Base-by-base conservation (phyloP, 2,888 invertebrate genomes). In the Ormyrus rosae region DNA sequence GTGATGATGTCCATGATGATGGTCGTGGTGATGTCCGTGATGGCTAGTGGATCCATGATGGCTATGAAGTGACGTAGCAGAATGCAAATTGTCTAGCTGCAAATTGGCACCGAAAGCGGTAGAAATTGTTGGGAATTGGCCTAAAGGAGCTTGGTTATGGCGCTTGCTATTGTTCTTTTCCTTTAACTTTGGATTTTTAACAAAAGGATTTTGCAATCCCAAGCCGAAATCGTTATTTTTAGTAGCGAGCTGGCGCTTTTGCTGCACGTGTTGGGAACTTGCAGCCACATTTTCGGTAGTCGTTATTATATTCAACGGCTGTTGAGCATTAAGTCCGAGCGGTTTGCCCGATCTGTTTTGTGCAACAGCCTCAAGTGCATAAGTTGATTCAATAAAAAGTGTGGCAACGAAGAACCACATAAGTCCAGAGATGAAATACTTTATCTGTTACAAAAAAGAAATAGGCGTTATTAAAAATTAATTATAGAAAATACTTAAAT, bases 391-490 rank as follows among this genome's bases (percentile, higher is more conserved):
- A 34, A 70, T 19, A 48, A 69, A 65, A n/a, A 68, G 50, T 68
- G 63, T 72, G 9, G 67, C 51, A 55, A 61, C 63, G 51, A 67
- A 13, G 13, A 78, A 63, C 78, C 81, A 81, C 48, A 78, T 64
- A 48, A 79, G 45, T 34, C 75, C 75, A 75, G 58, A 72, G 75
- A 76, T 68, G 78, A 76, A 0, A 76, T 55, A 79, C n/a, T 72
- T 81, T 10, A 75, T 81, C 81, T 81, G 71, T 75, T 75, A 72
- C 45, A 81, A 56, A 81, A 81, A 79, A 81, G 34, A 67, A 78
- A 34, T 34, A 34, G 34, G 34, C 4, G 3, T 34, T 34, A 34
- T 34, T 34, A 34, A 34, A 34, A 34, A 34, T 34, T 34, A 34
- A 34, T 34, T 34, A 34, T 34, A 34, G 34, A 4, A 34, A 34